Base-by-base conservation (phyloP, 2,797 vertebrate species). In the Microchirus variegatus region DNA sequence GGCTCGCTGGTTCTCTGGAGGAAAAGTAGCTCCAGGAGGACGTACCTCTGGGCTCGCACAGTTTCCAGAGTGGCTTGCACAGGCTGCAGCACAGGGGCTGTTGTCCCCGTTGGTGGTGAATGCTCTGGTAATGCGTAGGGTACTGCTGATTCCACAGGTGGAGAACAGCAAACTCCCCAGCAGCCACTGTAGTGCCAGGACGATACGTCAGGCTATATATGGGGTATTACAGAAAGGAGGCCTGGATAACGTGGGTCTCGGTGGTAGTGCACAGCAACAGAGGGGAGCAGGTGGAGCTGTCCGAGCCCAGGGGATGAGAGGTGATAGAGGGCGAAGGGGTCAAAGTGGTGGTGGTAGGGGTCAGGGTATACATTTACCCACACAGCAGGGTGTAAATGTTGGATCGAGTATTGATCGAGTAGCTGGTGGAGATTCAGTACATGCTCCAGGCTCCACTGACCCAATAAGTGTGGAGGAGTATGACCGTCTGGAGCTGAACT, bases 181-280 rank as follows among this genome's bases (percentile, higher is more conserved):
- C 43, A 95, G 96, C 48, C 94, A 99, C 18, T 59, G 70, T 18
- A 19, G 86, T 1, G 89, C 96, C 14, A 64, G 82, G 78, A 82
- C 91, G 61, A 93, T 99, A 77, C 95, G 97, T 1, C 94, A 91
- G 47, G 84, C 89, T 17, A 85, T 97, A 37, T 99, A 99, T 31
- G 93, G 95, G 19, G 89, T 99, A 42, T 89, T 98, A 2, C 81
- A 92, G 36, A 84, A 80, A 8, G 48, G 51, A 41, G 59, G 41
- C 12, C 63, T 59, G 37, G 60, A 46, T n/a, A 46, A 12, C 3
- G 17, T 14, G 38, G 63, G 46, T 40, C 58, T 26, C 22, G 51
- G 40, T 38, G 14, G 53, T 2, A 54, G 16, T 11, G 11, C 10
- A 15, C 62, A 52, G 41, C 1, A 12, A 45, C 16, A 44, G 11